Evolutionary conservation across 2,888 invertebrate species (phyloP), one percentile per base, ranked within the genome.

Genomic region (Ditula angustiorana): DNA sequence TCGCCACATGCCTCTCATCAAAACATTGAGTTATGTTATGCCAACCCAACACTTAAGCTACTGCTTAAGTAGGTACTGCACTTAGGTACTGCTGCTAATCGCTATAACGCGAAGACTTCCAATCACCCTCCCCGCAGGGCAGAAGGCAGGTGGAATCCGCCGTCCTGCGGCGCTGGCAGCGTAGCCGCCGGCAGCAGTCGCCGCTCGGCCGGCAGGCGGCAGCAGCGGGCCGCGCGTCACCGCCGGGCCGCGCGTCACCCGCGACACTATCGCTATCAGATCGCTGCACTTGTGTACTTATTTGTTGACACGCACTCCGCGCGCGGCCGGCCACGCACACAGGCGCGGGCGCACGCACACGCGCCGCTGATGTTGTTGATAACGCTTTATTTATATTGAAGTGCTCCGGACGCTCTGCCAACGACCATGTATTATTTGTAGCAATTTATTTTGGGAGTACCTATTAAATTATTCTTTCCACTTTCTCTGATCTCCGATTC

Each of bases 361-460:
- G 24, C 33, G n/a, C 16, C 11, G 5, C n/a, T 16, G 35, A 41
- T n/a, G 30, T 10, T 23, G 44, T 46, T 52, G 52, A 63, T 63
- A 58, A 52, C 57, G 44, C 16, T 33, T 57, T 63, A 50, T 57
- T 57, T 57, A 44, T 50, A 63, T 50, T 57, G 16, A 16, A 47
- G 23, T 61, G 44, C 52, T 24, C 24, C 24, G 44, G 56, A 28
- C 49, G 33, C 50, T 44, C 41, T 57, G 63, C 41, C 50, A 50
- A 50, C 23, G 13, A 37, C 37, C 33, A 28, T 30, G 21, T 58
- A 44, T 28, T 56, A 47, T 58, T 33, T 37, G 59, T 59, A 55
- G 55, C 55, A 26, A 41, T 5, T 41, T 56, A 62, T 62, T 62
- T 62, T 26, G 37, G 62, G 41, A 56, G 13, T n/a, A 23, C 37